Conservation (phyloP, 2,888 invertebrate species). For the Rhamphomyia laevipes region DNA sequence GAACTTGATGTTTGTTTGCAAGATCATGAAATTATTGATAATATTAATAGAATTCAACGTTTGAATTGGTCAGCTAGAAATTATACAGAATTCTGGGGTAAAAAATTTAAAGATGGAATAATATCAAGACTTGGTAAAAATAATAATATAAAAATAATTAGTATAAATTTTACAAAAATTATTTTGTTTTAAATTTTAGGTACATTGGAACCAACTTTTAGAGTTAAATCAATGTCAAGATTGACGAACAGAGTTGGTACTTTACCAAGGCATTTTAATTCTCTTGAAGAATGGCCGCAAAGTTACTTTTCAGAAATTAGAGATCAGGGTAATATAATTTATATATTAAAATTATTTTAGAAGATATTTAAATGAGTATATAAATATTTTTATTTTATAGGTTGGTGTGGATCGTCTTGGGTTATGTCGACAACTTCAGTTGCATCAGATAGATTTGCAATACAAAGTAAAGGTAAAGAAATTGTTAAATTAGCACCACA, state of each 20-base stretch:
- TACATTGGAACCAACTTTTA: conserved; percentile 33
- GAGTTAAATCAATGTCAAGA: conserved; percentile 34
- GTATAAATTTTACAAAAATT: neutral
- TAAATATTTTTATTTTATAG: conserved; percentile 19
- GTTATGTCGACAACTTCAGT: conserved; percentile 76
- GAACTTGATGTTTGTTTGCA: conserved; percentile 63
- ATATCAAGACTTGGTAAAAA: conserved; percentile 55
- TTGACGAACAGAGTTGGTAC: conserved; percentile 25
- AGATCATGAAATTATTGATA: conserved; percentile 52
- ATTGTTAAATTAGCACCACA: conserved; percentile 66
- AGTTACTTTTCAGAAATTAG: conserved; percentile 54
- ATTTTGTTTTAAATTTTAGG: conserved; percentile 12
- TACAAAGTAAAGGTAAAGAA: conserved; percentile 73
- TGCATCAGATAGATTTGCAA: conserved; percentile 69
- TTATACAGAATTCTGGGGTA: conserved; percentile 74
- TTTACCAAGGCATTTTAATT: conserved; percentile 64
- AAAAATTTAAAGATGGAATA: conserved; percentile 69
- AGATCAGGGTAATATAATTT: conserved; percentile 53
- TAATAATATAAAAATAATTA: too few species aligned
- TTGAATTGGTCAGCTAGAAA: conserved; percentile 70
- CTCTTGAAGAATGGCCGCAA: conserved; percentile 61
- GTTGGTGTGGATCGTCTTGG: conserved; percentile 82
- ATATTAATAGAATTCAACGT: conserved; percentile 47
- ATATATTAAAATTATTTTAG: neutral
- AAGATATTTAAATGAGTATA: neutral